Evolutionary conservation across 2,888 invertebrate genomes (phyloP).

Genomic region (Thelaira solivaga): DNA sequence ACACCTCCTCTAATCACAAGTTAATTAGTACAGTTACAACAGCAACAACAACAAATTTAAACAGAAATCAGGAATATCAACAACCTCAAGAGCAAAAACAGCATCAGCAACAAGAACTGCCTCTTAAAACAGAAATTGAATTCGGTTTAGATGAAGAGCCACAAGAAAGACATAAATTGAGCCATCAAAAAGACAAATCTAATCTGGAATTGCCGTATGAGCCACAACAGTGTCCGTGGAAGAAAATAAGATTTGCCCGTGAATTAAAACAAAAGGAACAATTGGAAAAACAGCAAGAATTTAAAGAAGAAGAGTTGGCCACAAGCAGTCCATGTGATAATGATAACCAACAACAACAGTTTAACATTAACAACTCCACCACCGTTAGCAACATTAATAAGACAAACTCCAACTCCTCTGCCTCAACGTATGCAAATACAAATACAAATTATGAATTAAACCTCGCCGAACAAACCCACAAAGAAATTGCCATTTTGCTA

Average conservation of each 20-base stretch:
- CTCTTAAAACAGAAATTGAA: constrained; percentile 66
- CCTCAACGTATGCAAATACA: neutral
- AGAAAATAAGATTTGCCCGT: constrained; percentile 76
- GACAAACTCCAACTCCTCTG: constrained; percentile 10
- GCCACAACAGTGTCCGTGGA: constrained; percentile 77
- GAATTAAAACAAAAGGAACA: constrained; percentile 76
- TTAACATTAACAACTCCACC: constrained; percentile 14
- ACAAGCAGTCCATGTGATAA: constrained; percentile 29
- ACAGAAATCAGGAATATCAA: constrained; percentile 66
- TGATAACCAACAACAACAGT: constrained; percentile 14
- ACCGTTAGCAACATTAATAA: constrained; percentile 24
- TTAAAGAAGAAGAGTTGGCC: constrained; percentile 24
- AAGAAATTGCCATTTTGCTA: constrained; percentile 69
- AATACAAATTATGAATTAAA: constrained; percentile 55
- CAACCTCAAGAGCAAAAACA: constrained; percentile 69
- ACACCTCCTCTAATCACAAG: constrained; percentile 51
- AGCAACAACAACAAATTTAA: constrained; percentile 32
- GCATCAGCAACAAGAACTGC: constrained; percentile 53
- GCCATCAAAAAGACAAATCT: constrained; percentile 46
- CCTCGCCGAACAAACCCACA: constrained; percentile 65
- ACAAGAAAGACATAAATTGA: constrained; percentile 65
- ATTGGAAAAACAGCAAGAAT: constrained; percentile 65
- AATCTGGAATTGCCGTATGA: constrained; percentile 65
- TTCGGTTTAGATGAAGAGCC: constrained; percentile 71
- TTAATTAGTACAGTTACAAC: constrained; percentile 47